Evolutionary conservation across 2,888 invertebrate species (phyloP).

Genomic region (Nasonovia ribisnigri): DNA sequence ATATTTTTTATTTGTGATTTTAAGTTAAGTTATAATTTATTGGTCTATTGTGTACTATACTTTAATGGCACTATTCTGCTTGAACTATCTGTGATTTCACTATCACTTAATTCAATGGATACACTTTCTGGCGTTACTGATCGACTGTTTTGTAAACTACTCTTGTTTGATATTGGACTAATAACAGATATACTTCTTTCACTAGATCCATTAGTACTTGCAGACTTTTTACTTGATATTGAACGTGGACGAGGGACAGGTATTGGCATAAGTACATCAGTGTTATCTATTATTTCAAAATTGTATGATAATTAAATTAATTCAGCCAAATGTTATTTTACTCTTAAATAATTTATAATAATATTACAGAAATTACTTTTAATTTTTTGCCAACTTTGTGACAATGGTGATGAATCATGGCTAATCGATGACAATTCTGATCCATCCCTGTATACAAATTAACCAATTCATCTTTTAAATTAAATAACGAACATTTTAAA

Average conservation of each 20-base stretch:
- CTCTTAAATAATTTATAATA: not conserved
- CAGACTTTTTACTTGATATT: constrained; percentile 40
- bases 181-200: constrained; percentile 30
- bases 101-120: constrained; percentile 56
- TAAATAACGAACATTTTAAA: not conserved
- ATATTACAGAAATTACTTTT: constrained; percentile 48
- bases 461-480: not conserved
- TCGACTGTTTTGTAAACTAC: constrained; percentile 34
- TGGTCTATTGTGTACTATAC: constrained; percentile 21
- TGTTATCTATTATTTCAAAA: not conserved
- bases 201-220: constrained; percentile 37
- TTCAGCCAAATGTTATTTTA: not conserved
- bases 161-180: constrained; percentile 48
- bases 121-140: constrained; percentile 59
- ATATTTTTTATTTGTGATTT: not conserved
- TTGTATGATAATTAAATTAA: not conserved
- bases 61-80: constrained; percentile 36
- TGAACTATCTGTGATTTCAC: constrained; percentile 47
- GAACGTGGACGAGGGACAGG: constrained; percentile 53
- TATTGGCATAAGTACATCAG: not conserved
- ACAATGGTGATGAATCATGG: constrained; percentile 39
- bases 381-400: constrained; percentile 8
- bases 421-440: constrained; percentile 22
- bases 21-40: not conserved
- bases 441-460: constrained; percentile 27